These are phyloP conservation scores for Corythornis vintsioides DNA, from an alignment of 2,113 vertebrate genomes.

Conservation along the genomic window DNA sequence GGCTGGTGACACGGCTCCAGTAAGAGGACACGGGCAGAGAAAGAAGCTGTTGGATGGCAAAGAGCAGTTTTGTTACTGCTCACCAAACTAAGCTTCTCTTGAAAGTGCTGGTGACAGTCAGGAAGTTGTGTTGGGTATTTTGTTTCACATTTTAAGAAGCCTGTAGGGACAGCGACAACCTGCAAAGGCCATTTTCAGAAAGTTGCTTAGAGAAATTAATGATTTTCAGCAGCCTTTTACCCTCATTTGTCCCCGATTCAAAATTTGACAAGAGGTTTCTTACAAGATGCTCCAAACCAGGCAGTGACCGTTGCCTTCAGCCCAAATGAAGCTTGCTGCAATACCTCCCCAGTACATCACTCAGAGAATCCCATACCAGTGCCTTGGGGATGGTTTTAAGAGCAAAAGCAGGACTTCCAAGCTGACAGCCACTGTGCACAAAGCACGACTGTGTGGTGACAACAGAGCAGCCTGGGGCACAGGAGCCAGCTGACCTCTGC, in stretches of 20 bases:
- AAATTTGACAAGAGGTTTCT: background rate
- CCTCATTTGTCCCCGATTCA: slow-evolving; percentile 23
- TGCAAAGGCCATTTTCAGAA: background rate
- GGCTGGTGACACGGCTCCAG: background rate
- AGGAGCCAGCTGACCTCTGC: slow-evolving; percentile 63
- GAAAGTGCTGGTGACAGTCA: background rate
- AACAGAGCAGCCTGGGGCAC: slow-evolving; percentile 60
- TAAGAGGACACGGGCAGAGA: background rate
- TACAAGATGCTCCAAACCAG: background rate
- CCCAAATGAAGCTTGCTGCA: background rate
- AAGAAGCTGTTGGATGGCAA: background rate
- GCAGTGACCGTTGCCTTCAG: background rate
- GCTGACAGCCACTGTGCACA: slow-evolving; percentile 34
- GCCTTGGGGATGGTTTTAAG: slow-evolving; percentile 41
- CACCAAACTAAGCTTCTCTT: background rate
- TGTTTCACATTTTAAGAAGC: slow-evolving; percentile 41
- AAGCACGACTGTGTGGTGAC: background rate
- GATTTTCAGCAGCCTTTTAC: slow-evolving; percentile 1
- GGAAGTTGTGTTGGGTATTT: slow-evolving; percentile 46
- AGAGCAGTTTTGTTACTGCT: background rate
- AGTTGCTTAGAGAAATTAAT: background rate
- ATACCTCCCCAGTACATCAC: background rate
- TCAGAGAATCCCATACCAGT: background rate
- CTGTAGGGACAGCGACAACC: background rate
- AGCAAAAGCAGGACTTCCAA: slow-evolving; percentile 40